Evolutionary conservation across 2,797 vertebrate genomes (phyloP).

Genomic region (Pachyuromys duprasi): DNA sequence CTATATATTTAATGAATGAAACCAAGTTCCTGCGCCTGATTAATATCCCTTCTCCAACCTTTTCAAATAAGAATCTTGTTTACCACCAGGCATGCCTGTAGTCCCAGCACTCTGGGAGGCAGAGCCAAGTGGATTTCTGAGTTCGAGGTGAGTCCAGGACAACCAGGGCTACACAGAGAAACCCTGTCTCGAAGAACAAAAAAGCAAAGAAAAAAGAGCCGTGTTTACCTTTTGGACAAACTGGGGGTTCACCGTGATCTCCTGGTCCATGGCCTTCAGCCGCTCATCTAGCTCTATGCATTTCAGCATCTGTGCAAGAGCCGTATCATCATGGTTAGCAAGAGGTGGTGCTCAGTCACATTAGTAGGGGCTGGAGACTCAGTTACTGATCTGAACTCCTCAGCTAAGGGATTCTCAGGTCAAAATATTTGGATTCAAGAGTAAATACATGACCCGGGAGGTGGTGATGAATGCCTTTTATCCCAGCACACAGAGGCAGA

Average conservation of each 20-base stretch:
- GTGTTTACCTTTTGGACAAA: slow-evolving; percentile 98
- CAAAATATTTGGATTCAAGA: background rate
- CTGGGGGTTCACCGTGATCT: slow-evolving; percentile 99
- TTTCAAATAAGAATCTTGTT: background rate
- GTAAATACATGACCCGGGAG: background rate
- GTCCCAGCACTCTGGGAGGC: too few relatives aligned
- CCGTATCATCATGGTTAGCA: background rate
- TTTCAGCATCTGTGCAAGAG: slow-evolving; percentile 95
- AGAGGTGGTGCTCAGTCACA: background rate
- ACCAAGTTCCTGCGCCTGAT: background rate
- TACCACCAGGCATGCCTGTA: too few relatives aligned
- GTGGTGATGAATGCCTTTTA: background rate
- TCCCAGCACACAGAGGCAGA: background rate
- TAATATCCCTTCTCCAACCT: background rate
- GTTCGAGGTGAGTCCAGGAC: too few relatives aligned
- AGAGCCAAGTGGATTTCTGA: too few relatives aligned
- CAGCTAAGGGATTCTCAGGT: background rate
- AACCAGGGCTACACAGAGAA: too few relatives aligned
- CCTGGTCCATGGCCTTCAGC: slow-evolving; percentile 99
- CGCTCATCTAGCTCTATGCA: slow-evolving; percentile 99
- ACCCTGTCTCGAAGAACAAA: too few relatives aligned
- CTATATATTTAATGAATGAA: background rate
- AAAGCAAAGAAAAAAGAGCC: too few relatives aligned
- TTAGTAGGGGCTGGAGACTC: background rate
- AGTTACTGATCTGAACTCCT: background rate